Base-by-base conservation (phyloP, 2,113 vertebrate species). In the Antennarius striatus region DNA sequence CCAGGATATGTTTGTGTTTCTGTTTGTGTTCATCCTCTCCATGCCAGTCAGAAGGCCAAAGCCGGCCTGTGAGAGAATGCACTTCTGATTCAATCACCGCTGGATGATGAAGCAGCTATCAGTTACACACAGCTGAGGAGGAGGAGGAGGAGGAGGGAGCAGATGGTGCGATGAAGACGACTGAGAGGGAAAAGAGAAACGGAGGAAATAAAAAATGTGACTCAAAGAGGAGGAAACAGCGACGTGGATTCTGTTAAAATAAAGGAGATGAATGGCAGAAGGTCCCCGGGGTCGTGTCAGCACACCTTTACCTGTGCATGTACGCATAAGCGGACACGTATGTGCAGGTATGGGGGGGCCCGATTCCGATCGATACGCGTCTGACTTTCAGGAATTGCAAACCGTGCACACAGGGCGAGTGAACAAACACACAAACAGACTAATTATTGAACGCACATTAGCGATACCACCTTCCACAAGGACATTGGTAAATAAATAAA, bases 61-160 rank as follows among this genome's bases (percentile, higher is more conserved):
- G 47, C 61, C 39, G 49, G 43, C 70, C 67, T 67, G 82, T 74
- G 50, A 57, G 73, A 83, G 82, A 83, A 84, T 82, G 76, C 71
- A 76, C 77, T 70, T 82, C 68, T 86, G 71, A 90, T 88, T 90
- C 56, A 78, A 87, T 91, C 78, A 79, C 1, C 12, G 14, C 32
- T 39, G 68, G 63, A 82, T 87, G 80, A 85, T 85, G 73, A 86
- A 87, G 77, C 79, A 69, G 68, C 83, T 72, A 81, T 88, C 82
- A 77, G 87, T 83, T 79, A 82, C 82, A 74, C 32, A 36, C 32
- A 36, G 32, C 32, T 5, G 32, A 36, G 32, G 32, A 36, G 32
- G 32, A 36, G 45, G 9, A 63, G 48, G 55, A 68, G 51, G 57
- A 6, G 1, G 65, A 74, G 30, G 53, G 3, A 54, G 48, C 53